These are phyloP conservation scores for Chrysodeixis includens DNA, from an alignment of 2,888 invertebrate species.

Conservation along the genomic window DNA sequence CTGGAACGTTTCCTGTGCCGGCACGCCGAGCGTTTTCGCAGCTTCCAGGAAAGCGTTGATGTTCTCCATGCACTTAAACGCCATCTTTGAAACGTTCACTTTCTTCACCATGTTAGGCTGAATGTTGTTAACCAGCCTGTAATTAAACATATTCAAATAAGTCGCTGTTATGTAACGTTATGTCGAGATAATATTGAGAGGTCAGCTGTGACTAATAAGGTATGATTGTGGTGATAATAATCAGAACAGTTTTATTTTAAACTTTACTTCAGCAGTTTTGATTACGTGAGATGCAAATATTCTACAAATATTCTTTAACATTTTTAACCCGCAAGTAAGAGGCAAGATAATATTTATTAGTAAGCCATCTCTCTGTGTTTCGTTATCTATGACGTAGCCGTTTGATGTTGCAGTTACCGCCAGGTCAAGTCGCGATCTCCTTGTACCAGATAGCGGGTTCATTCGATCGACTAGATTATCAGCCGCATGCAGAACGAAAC, in stretches of 20 bases:
- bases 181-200: background rate
- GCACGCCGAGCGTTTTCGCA: conserved; percentile 96
- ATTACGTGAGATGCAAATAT: background rate
- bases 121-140: conserved; percentile 95
- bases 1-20: conserved; percentile 98
- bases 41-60: conserved; percentile 97
- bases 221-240: background rate
- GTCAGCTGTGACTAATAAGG: background rate
- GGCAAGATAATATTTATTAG: too few relatives aligned
- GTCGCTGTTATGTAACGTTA: background rate
- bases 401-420: conserved; percentile 1
- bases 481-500: background rate
- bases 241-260: background rate
- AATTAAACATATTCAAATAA: conserved; percentile 47
- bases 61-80: conserved; percentile 99
- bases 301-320: too few relatives aligned
- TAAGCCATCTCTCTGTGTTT: background rate
- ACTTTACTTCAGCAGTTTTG: background rate
- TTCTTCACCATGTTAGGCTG: conserved; percentile 96
- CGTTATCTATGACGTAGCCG: background rate
- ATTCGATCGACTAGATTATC: background rate
- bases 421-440: background rate
- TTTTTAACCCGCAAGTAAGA: too few relatives aligned
- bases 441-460: background rate
- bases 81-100: conserved; percentile 96